Percentiles rank a stretch among this genome's conserved stretches.
These are phyloP conservation scores for Eulemur rufifrons DNA, from an alignment of 2,113 vertebrate genomes.

Conservation along the genomic window DNA sequence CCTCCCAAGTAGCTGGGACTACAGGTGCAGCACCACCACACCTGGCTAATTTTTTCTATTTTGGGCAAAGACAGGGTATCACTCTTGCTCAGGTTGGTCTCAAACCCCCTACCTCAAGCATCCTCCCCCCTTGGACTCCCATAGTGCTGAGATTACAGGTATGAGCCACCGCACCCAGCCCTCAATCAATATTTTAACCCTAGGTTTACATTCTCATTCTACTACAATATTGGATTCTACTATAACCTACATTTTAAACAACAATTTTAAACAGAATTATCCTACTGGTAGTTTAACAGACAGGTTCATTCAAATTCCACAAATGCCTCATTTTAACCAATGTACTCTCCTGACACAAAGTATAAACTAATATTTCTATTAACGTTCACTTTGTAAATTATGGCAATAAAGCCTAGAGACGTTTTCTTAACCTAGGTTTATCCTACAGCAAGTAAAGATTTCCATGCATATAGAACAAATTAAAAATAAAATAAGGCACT, in stretches of 20 bases:
- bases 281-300: conserved; percentile 13
- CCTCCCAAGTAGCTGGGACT: too few relatives aligned
- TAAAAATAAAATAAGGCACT: conserved; percentile 29
- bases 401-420: background rate
- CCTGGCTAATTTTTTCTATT: too few relatives aligned
- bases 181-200: background rate
- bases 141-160: too few relatives aligned
- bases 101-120: too few relatives aligned
- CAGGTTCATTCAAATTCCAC: background rate
- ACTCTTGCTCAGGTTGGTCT: too few relatives aligned
- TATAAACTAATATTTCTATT: conserved; percentile 3
- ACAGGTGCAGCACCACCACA: too few relatives aligned
- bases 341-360: background rate
- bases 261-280: conserved; percentile 40
- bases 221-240: background rate
- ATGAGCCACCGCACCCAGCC: background rate
- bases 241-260: conserved; percentile 3
- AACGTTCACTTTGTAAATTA: background rate
- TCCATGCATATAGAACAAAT: background rate
- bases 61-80: too few relatives aligned
- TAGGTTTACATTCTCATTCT: background rate
- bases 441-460: background rate
- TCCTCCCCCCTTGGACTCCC: too few relatives aligned
- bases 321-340: conserved; percentile 30
- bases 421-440: background rate